Conservation (phyloP, 2,888 invertebrate species). For the Salticus scenicus region DNA sequence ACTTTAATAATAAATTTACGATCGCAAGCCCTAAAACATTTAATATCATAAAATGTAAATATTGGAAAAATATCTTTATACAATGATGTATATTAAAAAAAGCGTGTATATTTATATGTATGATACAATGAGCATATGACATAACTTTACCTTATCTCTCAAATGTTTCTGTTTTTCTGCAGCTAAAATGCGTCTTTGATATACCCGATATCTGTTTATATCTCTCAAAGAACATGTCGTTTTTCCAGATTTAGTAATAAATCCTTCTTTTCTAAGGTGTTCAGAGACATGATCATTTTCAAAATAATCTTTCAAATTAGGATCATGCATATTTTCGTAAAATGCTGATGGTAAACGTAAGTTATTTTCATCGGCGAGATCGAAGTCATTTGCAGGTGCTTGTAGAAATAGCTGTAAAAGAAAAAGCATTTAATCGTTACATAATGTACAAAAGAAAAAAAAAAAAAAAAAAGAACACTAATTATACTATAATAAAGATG, state of each 20-base stretch:
- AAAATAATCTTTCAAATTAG: constrained; percentile 48
- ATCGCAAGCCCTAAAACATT: too few relatives aligned
- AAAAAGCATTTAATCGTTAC: not conserved
- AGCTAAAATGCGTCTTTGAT: constrained; percentile 31
- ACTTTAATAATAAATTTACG: too few relatives aligned
- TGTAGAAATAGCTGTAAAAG: constrained; percentile 25
- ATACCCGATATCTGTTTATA: constrained; percentile 40
- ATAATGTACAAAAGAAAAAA: too few relatives aligned
- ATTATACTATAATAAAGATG: too few relatives aligned
- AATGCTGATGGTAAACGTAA: not conserved
- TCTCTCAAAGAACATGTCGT: constrained; percentile 15
- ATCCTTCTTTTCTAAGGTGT: constrained; percentile 29
- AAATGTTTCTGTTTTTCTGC: not conserved
- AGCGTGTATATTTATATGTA: too few relatives aligned
- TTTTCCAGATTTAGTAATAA: constrained; percentile 14
- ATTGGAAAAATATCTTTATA: too few relatives aligned
- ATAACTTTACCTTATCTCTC: constrained; percentile 32
- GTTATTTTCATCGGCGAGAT: constrained; percentile 19
- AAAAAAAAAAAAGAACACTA: too few relatives aligned
- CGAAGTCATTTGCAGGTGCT: constrained; percentile 6
- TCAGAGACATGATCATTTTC: constrained; percentile 5
- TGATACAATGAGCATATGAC: too few relatives aligned
- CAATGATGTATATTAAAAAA: too few relatives aligned
- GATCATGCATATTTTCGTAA: constrained; percentile 53
- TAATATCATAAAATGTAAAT: too few relatives aligned